Conservation (phyloP, 2,888 invertebrate genomes). For the Phragmatobia fuliginosa region DNA sequence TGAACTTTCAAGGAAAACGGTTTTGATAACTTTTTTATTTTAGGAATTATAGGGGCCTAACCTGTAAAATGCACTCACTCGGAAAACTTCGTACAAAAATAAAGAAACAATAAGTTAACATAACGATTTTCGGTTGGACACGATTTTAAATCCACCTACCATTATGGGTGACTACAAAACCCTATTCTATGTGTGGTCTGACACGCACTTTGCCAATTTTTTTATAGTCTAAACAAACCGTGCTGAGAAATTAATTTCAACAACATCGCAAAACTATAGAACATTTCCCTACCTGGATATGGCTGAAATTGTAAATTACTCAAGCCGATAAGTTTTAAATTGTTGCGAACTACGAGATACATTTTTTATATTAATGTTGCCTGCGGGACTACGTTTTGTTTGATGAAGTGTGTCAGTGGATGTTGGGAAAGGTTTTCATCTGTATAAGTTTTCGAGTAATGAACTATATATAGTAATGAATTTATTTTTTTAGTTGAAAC, state of each 20-base stretch:
- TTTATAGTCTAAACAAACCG: too few relatives aligned
- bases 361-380: conserved; percentile 15
- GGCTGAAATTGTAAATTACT: conserved; percentile 8
- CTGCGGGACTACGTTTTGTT: conserved; percentile 11
- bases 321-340: conserved; percentile 10
- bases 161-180: too few relatives aligned
- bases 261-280: background rate
- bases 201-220: too few relatives aligned
- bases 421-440: background rate
- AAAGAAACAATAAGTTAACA: too few relatives aligned
- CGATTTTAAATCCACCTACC: too few relatives aligned
- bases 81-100: too few relatives aligned
- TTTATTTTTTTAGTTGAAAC: background rate
- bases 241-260: background rate
- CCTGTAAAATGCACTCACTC: too few relatives aligned
- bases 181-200: too few relatives aligned
- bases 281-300: background rate
- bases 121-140: too few relatives aligned
- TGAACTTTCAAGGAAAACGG: too few relatives aligned
- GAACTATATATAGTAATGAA: background rate
- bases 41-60: too few relatives aligned
- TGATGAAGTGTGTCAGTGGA: conserved; percentile 1
- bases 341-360: conserved; percentile 13
- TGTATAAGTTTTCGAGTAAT: background rate
- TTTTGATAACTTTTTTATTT: too few relatives aligned